Conservation (phyloP, 2,113 vertebrate genomes). For the Lagopus muta region DNA sequence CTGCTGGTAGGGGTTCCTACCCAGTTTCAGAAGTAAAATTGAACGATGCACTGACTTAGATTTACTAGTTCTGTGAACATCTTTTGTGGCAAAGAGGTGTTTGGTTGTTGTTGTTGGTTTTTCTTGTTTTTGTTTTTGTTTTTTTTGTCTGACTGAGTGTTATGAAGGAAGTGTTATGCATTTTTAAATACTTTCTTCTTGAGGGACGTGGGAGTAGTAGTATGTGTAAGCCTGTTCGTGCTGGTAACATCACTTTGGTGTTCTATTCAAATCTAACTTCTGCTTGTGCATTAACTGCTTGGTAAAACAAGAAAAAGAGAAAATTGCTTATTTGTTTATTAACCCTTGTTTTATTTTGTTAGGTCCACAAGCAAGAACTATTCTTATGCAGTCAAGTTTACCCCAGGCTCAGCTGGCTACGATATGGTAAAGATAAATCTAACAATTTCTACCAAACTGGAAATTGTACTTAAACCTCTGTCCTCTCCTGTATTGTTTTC, state of each 20-base stretch:
- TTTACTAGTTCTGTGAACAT: background rate
- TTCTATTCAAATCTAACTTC: background rate
- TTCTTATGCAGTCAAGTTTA: constrained; percentile 99
- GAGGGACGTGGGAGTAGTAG: too few species aligned
- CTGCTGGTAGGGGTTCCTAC: background rate
- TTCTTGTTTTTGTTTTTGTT: too few species aligned
- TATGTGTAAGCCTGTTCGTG: background rate
- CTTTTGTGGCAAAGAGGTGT: background rate
- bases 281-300: background rate
- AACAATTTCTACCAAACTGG: constrained; percentile 15
- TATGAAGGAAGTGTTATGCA: background rate
- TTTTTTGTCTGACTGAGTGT: background rate
- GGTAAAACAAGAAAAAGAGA: background rate
- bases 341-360: constrained; percentile 25
- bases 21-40: background rate
- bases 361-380: constrained; percentile 98
- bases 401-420: constrained; percentile 95
- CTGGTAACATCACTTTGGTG: background rate
- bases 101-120: too few species aligned
- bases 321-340: background rate
- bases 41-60: background rate
- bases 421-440: constrained; percentile 87
- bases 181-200: background rate
- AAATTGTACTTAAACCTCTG: background rate
- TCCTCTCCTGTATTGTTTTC: background rate